Evolutionary conservation across 2,888 invertebrate species (phyloP), one percentile per base, ranked within the genome.

Genomic region (Siphlonurus alternatus): DNA sequence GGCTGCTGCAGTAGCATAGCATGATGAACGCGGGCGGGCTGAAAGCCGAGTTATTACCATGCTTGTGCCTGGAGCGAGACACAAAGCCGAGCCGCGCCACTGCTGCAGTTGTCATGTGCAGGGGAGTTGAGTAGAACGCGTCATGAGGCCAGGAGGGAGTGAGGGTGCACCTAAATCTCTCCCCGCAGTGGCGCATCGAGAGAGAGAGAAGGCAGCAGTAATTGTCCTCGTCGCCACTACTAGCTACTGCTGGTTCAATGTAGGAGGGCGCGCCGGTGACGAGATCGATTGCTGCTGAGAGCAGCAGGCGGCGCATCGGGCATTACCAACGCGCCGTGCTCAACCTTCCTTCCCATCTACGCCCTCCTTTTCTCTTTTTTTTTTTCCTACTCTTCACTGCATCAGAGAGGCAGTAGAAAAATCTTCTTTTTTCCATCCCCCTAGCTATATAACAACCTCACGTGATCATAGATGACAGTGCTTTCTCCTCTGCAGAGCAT

Each of bases 101-200:
- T 38, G 38, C 15, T 38, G 38, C 38, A 38, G 38, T 38, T 38
- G 38, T 38, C 38, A 38, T 38, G 38, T 38, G 38, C 38, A 38
- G 38, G 38, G n/a, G 62, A 62, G 62, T 61, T 61, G 61, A 61
- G 61, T 61, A 38, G 18, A 10, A 25, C 61, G 61, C 20, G 61
- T 61, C 25, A 25, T 20, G 22, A 38, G 24, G 61, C 22, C 38
- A 1, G 23, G 22, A 23, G 10, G 1, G 19, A 23, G 53, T 5
- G 62, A 7, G 18, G 51, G 38, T 25, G 23, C 38, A 25, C 20
- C n/a, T n/a, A n/a, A n/a, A n/a, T n/a, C n/a, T n/a, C n/a, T n/a
- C n/a, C n/a, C 7, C 38, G 15, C 38, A 38, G 38, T 38, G 7
- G 38, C 5, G 38, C 15, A 15, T 38, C 15, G 38, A 38, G 38